Conservation (phyloP, 1,140 invertebrate genomes). For the Hetaerina americana region DNA sequence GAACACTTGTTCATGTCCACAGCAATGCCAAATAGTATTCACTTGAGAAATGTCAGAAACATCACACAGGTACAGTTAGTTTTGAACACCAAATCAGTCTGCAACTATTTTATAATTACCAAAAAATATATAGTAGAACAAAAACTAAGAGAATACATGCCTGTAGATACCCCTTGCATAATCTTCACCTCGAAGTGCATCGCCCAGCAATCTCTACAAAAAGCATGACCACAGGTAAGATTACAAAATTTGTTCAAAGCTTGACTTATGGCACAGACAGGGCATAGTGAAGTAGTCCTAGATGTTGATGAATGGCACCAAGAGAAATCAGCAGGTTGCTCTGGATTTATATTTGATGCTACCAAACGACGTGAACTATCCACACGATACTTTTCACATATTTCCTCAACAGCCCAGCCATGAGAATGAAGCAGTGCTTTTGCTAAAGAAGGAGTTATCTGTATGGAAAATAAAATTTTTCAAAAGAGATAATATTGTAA, state of each 20-base stretch:
- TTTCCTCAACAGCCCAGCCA: slow-evolving; percentile 70
- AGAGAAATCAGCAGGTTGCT: slow-evolving; percentile 25
- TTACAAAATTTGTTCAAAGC: slow-evolving; percentile 52
- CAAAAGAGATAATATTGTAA: too few species aligned
- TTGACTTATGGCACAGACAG: slow-evolving; percentile 43
- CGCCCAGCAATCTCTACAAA: slow-evolving; percentile 91
- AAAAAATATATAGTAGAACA: too few species aligned
- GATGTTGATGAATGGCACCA: neutral
- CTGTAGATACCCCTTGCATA: slow-evolving; percentile 63
- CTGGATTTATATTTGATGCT: slow-evolving; percentile 66
- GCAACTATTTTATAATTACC: too few species aligned
- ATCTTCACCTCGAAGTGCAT: slow-evolving; percentile 94
- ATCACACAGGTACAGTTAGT: too few species aligned
- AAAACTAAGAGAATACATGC: too few species aligned
- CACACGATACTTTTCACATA: slow-evolving; percentile 62
- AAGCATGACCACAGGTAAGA: slow-evolving; percentile 79
- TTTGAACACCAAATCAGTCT: too few species aligned
- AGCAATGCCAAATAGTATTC: too few species aligned
- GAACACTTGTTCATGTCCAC: too few species aligned
- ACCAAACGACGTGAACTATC: slow-evolving; percentile 64
- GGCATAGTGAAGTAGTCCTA: slow-evolving; percentile 29
- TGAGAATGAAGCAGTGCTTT: slow-evolving; percentile 83
- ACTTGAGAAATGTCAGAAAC: too few species aligned
- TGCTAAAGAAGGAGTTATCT: slow-evolving; percentile 79
- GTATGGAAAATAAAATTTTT: too few species aligned